Base-by-base conservation (phyloP, 2,113 vertebrate species). In the Epinephelus cyanopodus region DNA sequence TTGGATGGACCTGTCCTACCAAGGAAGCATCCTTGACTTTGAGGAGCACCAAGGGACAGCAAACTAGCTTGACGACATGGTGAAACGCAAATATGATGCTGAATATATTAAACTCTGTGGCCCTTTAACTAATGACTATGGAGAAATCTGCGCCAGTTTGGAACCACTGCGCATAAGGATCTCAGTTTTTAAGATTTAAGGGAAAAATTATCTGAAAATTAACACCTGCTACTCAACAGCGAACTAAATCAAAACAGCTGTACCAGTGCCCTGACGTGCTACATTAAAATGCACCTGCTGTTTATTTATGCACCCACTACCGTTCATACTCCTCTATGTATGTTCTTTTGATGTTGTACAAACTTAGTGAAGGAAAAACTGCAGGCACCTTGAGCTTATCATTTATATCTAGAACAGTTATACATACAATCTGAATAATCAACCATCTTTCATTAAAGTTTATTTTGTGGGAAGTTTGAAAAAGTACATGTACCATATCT, bases 401-500 rank as follows among this genome's bases (percentile, higher is more conserved):
- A 21, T 54, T 42, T 25, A 29, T 39, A 71, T 29, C 15, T 13
- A 52, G 7, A 77, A 68, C 25, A 68, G n/a, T 60, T 61, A 66
- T 42, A n/a, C n/a, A 52, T 47, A 42, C n/a, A 27, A 76, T 64
- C 37, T 45, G 42, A 45, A 45, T 45, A 45, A 45, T 45, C 42
- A 45, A 45, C 42, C 70, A 53, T 60, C 10, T 67, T 78, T 56
- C 56, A 69, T 29, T 3, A 52, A 70, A 70, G 74, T 78, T 78
- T 60, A 52, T 63, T 82, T 45, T 54, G 21, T 73, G 61, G 21
- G 54, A 87, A 88, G 77, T 82, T 80, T 77, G 13, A 69, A 62
- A 75, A 81, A 77, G 66, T 37, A 11, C 25, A 68, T 27, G 47
- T 8, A 54, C 21, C 52, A 61, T 25, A 45, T 42, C 71, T 85